Percentiles rank a stretch among this genome's conserved stretches.
Evolutionary conservation across 2,888 invertebrate species (phyloP).

Genomic region (Conomelus anceps): DNA sequence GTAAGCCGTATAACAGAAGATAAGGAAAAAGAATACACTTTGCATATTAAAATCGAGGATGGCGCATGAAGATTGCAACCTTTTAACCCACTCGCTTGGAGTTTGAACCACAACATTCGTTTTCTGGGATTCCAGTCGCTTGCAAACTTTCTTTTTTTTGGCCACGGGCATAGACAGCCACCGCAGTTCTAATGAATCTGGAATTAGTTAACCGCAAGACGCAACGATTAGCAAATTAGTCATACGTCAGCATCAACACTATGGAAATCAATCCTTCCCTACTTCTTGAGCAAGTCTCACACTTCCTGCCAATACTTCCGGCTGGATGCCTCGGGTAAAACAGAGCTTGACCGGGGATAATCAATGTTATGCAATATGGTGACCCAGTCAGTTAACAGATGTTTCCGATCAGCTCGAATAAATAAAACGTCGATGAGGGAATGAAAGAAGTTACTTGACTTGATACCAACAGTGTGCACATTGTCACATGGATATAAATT

Average conservation of each 20-base stretch:
- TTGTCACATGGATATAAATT: no score
- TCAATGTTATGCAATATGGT: not conserved
- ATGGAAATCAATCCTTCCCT: not conserved
- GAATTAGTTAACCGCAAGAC: not conserved
- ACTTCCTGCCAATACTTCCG: not conserved
- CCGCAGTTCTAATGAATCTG: not conserved
- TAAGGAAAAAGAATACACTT: not conserved
- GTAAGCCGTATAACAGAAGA: not conserved
- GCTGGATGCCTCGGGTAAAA: not conserved
- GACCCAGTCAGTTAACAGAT: not conserved
- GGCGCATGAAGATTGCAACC: not conserved
- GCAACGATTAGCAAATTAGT: not conserved
- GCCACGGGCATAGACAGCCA: not conserved
- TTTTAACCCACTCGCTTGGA: not conserved
- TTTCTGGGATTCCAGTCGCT: not conserved
- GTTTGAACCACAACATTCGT: not conserved
- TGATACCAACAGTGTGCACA: not conserved
- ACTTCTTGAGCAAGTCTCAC: not conserved
- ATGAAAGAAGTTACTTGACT: not conserved
- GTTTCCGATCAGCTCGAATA: not conserved
- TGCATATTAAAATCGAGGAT: not conserved
- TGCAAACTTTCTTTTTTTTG: not conserved
- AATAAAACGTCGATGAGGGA: not conserved
- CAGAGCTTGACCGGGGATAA: not conserved
- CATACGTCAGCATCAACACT: not conserved